These are phyloP conservation scores for Lepidurus packardi DNA, from an alignment of 1,140 invertebrate genomes.

Conservation along the genomic window DNA sequence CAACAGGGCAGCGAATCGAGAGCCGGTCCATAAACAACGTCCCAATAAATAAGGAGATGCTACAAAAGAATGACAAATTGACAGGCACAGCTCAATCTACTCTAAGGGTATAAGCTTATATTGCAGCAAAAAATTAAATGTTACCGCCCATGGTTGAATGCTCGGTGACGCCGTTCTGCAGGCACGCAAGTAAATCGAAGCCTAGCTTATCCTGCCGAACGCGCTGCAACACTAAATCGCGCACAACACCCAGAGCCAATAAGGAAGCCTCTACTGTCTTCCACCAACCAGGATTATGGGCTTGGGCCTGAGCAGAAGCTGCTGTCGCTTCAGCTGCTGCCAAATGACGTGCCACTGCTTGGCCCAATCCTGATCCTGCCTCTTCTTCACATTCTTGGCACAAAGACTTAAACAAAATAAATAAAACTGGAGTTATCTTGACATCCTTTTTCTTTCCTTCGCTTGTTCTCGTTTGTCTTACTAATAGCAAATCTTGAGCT, in stretches of 20 bases:
- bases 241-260: slow-evolving; percentile 56
- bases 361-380: slow-evolving; percentile 55
- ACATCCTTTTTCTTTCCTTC: neutral
- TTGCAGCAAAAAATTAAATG: neutral
- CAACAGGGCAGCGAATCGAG: slow-evolving; percentile 58
- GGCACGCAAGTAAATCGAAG: slow-evolving; percentile 62
- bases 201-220: slow-evolving; percentile 51
- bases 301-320: slow-evolving; percentile 30
- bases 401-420: slow-evolving; percentile 48
- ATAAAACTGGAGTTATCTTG: slow-evolving; percentile 28
- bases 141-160: slow-evolving; percentile 49
- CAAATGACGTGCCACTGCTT: slow-evolving; percentile 59
- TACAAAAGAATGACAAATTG: slow-evolving; percentile 49
- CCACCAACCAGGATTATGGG: slow-evolving; percentile 59
- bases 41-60: slow-evolving; percentile 63
- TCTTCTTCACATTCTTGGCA: slow-evolving; percentile 58
- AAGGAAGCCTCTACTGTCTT: slow-evolving; percentile 70
- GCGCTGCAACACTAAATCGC: slow-evolving; percentile 53
- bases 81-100: slow-evolving; percentile 27
- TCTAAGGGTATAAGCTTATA: neutral
- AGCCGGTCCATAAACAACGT: slow-evolving; percentile 63
- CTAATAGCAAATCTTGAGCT: slow-evolving; percentile 62
- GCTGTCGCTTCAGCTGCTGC: slow-evolving; percentile 49
- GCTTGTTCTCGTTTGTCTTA: slow-evolving; percentile 41
- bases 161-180: slow-evolving; percentile 50